Conservation (phyloP, 2,113 vertebrate species). For the Gasterosteus nipponicus region DNA sequence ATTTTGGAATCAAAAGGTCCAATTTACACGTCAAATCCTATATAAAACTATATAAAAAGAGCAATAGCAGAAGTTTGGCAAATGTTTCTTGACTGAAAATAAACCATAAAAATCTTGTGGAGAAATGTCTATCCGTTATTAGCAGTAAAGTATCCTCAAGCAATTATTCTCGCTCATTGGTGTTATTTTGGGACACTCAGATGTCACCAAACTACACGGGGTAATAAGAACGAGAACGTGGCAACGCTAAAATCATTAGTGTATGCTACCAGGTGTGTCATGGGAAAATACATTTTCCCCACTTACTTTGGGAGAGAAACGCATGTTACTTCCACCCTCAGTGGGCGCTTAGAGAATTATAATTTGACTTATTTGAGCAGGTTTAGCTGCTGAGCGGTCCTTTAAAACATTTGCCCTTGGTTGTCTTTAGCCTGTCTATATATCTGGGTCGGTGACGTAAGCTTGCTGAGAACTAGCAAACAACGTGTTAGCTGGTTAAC, state of each 20-base stretch:
- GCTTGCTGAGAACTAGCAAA: too few relatives aligned
- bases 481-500: too few relatives aligned
- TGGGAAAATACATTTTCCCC: too few relatives aligned
- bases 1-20: conserved; percentile 4
- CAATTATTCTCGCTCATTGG: background rate
- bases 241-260: background rate
- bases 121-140: background rate
- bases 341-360: background rate
- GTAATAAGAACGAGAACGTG: background rate
- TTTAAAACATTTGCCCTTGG: background rate
- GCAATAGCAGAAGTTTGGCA: conserved; percentile 1
- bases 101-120: background rate
- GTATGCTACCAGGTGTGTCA: background rate
- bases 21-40: conserved; percentile 1
- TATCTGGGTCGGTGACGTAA: too few relatives aligned
- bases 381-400: background rate
- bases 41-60: background rate
- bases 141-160: background rate
- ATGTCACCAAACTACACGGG: background rate
- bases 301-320: too few relatives aligned
- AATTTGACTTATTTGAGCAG: background rate
- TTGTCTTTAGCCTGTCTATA: too few relatives aligned
- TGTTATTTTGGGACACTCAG: background rate
- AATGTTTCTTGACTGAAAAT: background rate
- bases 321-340: background rate